These are phyloP conservation scores for Blennius ocellaris DNA, from an alignment of 2,113 vertebrate species.

Conservation along the genomic window DNA sequence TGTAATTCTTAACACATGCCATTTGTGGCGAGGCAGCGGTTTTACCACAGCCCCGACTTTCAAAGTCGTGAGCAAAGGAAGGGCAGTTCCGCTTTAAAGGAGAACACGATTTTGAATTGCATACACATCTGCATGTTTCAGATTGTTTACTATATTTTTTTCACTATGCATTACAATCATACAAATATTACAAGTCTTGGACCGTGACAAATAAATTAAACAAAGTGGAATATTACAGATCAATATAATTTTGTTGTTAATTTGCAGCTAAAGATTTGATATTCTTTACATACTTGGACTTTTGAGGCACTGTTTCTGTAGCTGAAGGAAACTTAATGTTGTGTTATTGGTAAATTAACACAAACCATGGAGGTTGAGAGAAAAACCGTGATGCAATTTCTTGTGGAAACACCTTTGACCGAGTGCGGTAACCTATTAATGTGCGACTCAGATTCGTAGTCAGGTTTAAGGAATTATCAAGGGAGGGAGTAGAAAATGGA, in stretches of 20 bases:
- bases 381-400: neutral
- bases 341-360: no score
- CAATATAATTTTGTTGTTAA: no score
- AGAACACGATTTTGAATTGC: constrained; percentile 18
- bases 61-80: constrained; percentile 38
- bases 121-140: constrained; percentile 26
- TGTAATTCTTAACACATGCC: constrained; percentile 51
- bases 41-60: constrained; percentile 60
- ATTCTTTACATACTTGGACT: no score
- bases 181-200: no score
- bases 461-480: neutral
- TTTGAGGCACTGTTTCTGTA: no score
- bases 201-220: no score
- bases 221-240: no score
- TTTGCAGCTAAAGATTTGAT: no score
- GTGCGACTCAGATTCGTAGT: neutral
- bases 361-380: neutral
- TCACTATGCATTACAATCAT: no score
- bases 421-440: neutral
- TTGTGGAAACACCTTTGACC: neutral
- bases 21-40: constrained; percentile 62
- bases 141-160: constrained; percentile 1
- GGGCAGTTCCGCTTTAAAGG: constrained; percentile 48
- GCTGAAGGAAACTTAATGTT: no score
- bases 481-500: neutral